Evolutionary conservation across 2,888 invertebrate genomes (phyloP).

Genomic region (Trissolcus brochymenae): DNA sequence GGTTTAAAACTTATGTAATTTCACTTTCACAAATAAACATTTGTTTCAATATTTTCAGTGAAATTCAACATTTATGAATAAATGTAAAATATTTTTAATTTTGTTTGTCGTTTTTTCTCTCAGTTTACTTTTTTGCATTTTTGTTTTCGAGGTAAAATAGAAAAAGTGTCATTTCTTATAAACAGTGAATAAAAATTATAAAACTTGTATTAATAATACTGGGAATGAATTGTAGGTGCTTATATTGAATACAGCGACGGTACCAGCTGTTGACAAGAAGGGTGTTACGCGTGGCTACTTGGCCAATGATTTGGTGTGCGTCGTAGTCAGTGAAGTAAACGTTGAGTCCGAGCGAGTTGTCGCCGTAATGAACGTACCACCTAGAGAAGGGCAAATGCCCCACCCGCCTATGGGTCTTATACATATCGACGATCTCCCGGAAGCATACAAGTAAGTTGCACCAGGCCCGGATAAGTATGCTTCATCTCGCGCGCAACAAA

Average conservation of each 20-base stretch:
- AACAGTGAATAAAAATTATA: too few species aligned
- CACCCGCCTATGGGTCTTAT: slow-evolving; percentile 89
- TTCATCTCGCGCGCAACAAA: slow-evolving; percentile 31
- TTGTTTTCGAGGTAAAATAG: too few species aligned
- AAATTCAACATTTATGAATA: too few species aligned
- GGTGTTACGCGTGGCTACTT: slow-evolving; percentile 86
- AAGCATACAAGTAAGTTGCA: slow-evolving; percentile 87
- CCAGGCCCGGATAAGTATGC: slow-evolving; percentile 55
- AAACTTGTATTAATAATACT: slow-evolving; percentile 5
- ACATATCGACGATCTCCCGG: slow-evolving; percentile 87
- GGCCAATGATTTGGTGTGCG: slow-evolving; percentile 90
- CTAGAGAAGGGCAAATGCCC: slow-evolving; percentile 84
- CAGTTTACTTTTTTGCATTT: too few species aligned
- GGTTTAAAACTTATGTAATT: too few species aligned
- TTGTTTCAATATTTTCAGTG: too few species aligned
- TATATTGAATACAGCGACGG: slow-evolving; percentile 78
- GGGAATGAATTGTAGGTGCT: slow-evolving; percentile 66
- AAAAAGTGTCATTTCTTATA: too few species aligned
- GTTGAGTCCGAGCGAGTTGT: slow-evolving; percentile 92
- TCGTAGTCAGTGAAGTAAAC: slow-evolving; percentile 91
- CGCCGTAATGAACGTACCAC: slow-evolving; percentile 89
- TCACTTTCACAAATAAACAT: too few species aligned
- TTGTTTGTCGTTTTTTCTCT: too few species aligned
- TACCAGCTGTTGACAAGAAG: slow-evolving; percentile 88
- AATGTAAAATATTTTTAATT: too few species aligned